Evolutionary conservation across 2,797 vertebrate genomes (phyloP), one percentile per base, ranked within the genome.

Genomic region (Gallinago solitaria): DNA sequence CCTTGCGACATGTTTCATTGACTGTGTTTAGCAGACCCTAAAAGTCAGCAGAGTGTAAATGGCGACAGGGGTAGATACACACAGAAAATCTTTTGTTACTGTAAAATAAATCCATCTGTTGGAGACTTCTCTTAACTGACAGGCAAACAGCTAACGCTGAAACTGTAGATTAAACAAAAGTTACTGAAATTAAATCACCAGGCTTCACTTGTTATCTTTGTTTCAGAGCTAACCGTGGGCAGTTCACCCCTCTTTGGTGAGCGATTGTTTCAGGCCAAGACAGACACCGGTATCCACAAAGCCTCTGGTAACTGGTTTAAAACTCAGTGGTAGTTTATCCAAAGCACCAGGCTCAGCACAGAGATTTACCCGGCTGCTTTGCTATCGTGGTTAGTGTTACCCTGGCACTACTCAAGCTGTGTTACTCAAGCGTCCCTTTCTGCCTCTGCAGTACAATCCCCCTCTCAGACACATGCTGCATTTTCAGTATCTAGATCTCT

Each of bases 381-480:
- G 27, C 35, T 30, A 4, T 43, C 21, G 3, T 1, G 3, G 18
- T 32, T 51, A 48, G n/a, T 4, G 23, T 74, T 41, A 68, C 30
- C 24, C 65, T 35, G 18, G 16, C 10, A 5, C 39, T 50, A 21
- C 48, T 67, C 25, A 32, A 16, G 21, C 69, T 33, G 6, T 25
- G 6, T 19, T 64, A 79, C 2, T 91, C 47, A 20, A 0, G 0
- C 9, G 35, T 76, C 33, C 50, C 35, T 39, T 76, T 19, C 32
- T 69, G 45, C 43, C 54, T 7, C 59, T 50, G 71, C 59, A 63
- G 32, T 23, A 85, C 14, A 48, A 20, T 47, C 8, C 21, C 20
- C 9, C 4, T 39, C 68, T 85, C 6, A 3, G 25, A 84, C 17
- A 67, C 30, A 16, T 11, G 35, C 39, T 74, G 35, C 24, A 37